Evolutionary conservation across 2,797 vertebrate genomes (phyloP).

Genomic region (Toxotes lorentzi): DNA sequence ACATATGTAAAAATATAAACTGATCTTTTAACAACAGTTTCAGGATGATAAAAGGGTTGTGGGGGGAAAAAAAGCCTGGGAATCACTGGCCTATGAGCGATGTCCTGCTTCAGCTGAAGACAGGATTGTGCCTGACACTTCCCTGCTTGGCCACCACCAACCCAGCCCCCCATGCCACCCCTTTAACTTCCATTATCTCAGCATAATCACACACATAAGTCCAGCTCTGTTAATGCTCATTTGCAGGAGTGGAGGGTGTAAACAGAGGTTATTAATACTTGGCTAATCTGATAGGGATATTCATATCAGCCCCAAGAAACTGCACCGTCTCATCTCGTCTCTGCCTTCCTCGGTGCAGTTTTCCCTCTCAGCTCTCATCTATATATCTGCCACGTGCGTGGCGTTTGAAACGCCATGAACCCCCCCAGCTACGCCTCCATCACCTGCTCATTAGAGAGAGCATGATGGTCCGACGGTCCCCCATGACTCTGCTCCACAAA

Average conservation of each 20-base stretch:
- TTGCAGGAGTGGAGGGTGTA: conserved; percentile 30
- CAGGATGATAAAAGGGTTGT: background rate
- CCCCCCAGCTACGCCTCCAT: conserved; percentile 67
- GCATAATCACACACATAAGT: conserved; percentile 43
- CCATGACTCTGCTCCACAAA: conserved; percentile 85
- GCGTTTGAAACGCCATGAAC: conserved; percentile 43
- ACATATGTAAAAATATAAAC: background rate
- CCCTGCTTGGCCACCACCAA: conserved; percentile 10
- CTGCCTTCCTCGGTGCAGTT: conserved; percentile 21
- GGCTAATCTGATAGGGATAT: conserved; percentile 47
- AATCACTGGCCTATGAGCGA: background rate
- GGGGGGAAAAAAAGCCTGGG: background rate
- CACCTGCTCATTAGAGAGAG: conserved; percentile 82
- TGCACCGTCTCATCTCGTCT: background rate
- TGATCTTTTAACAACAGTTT: background rate
- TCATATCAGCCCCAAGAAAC: conserved; percentile 11
- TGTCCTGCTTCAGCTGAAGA: conserved; percentile 32
- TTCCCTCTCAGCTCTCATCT: conserved; percentile 48
- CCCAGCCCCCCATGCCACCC: background rate
- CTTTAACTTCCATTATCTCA: conserved; percentile 23
- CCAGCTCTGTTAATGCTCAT: conserved; percentile 27
- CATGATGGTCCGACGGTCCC: conserved; percentile 80
- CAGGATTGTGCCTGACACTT: conserved; percentile 45
- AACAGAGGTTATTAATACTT: conserved; percentile 44
- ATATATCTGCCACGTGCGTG: conserved; percentile 51